Base-by-base conservation (phyloP, 2,113 vertebrate genomes). In the Apistogramma diplotaenia region DNA sequence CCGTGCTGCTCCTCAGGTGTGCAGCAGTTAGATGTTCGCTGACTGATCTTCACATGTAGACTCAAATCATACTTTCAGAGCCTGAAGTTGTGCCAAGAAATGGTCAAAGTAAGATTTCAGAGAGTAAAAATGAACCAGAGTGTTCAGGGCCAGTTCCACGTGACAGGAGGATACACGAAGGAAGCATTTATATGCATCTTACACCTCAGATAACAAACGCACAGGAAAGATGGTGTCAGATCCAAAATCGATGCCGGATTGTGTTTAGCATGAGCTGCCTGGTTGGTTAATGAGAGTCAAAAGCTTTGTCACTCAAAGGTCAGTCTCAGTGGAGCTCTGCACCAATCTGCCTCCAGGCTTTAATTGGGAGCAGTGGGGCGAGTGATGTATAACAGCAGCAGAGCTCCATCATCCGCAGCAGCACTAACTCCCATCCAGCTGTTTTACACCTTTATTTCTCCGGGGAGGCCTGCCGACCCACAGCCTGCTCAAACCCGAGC, bases 301-400 rank as follows among this genome's bases (percentile, higher is more conserved):
- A 92, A 79, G 89, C 92, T 91, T 81, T 92, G 93, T 89, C 90
- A 86, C 92, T 93, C 88, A 93, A 89, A 94, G 93, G 92, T 92
- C 93, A 90, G 88, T 75, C 83, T 88, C 79, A 11, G 46, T 23
- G 27, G 83, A 83, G 88, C 58, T 15, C n/a, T 3, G 4, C 37
- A 59, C 78, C 81, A 43, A 65, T 79, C 84, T 78, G 67, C 85
- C 88, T 80, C 8, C 8, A 82, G 84, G 81, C 85, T 85, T 84
- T 89, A 92, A 92, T 91, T 92, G 90, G 83, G 82, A 88, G 85
- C 89, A 86, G 72, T 82, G 87, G 89, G 85, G 81, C 77, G 79
- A 76, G 80, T 82, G 89, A 90, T 91, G 84, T 90, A 76, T 40
- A 78, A 71, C 85, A 85, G 4, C 86, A 84, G 46, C 77, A 46